Evolutionary conservation across 2,888 invertebrate species (phyloP).

Genomic region (Cheiracanthium punctorium): DNA sequence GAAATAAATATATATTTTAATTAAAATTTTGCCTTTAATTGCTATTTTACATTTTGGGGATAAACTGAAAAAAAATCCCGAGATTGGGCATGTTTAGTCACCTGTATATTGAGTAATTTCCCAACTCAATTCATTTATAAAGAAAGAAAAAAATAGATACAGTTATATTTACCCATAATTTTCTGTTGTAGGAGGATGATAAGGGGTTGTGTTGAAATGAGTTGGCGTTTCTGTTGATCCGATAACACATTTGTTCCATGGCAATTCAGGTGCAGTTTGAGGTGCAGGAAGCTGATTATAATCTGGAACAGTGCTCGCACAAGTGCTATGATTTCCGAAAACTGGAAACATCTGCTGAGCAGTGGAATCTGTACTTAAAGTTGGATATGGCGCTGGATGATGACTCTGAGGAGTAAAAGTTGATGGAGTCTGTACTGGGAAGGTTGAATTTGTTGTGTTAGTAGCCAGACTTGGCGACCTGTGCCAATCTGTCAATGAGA

Average conservation of each 20-base stretch:
- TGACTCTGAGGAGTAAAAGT: conserved; percentile 1
- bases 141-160: too few relatives aligned
- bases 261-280: conserved; percentile 15
- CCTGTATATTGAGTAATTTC: too few relatives aligned
- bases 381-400: conserved; percentile 29
- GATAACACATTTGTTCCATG: conserved; percentile 23
- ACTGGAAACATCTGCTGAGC: conserved; percentile 45
- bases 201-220: neutral
- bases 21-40: too few relatives aligned
- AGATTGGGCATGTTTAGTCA: too few relatives aligned
- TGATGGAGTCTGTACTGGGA: conserved; percentile 29
- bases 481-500: conserved; percentile 38
- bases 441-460: neutral
- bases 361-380: conserved; percentile 22
- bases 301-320: conserved; percentile 11
- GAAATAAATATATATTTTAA: too few relatives aligned
- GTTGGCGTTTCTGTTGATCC: conserved; percentile 8
- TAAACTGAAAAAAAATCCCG: too few relatives aligned
- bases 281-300: conserved; percentile 46
- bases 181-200: conserved; percentile 45
- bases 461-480: conserved; percentile 7
- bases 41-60: too few relatives aligned
- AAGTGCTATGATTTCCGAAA: conserved; percentile 23
- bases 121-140: too few relatives aligned
- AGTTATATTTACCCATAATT: conserved; percentile 54